A percentile compares a stretch with the other conserved stretches of the same genome.
Conservation (phyloP, 2,797 vertebrate genomes). For the Heliangelus exortis region DNA sequence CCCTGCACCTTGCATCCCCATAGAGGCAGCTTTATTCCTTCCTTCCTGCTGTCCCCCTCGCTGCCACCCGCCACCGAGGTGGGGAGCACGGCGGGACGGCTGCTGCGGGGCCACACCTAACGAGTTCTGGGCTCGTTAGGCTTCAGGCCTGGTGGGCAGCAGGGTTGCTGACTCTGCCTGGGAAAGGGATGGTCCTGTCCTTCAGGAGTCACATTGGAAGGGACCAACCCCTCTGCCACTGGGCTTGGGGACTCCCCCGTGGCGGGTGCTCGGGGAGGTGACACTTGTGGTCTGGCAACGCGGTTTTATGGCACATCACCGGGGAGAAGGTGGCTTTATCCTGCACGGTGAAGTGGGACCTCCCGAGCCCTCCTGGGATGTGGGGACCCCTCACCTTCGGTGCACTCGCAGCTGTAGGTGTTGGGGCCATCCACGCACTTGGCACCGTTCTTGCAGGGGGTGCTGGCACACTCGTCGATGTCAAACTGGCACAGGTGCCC, state of each 20-base stretch:
- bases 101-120: constrained; percentile 33
- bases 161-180: fast-evolving
- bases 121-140: not conserved
- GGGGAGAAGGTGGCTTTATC: not conserved
- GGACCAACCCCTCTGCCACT: fast-evolving
- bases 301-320: not conserved
- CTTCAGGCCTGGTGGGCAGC: not conserved
- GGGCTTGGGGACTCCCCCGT: fast-evolving
- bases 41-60: constrained; percentile 47
- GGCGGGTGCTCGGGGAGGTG: not conserved
- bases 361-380: fast-evolving
- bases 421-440: constrained; percentile 94
- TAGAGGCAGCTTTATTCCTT: constrained; percentile 69
- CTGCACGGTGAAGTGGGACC: fast-evolving
- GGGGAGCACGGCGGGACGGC: not conserved
- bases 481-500: constrained; percentile 92
- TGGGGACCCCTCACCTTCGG: constrained; percentile 85
- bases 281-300: fast-evolving
- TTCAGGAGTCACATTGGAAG: not conserved
- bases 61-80: not conserved
- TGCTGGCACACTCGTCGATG: constrained; percentile 95
- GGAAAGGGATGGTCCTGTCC: not conserved
- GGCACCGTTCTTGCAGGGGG: constrained; percentile 94
- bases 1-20: constrained; percentile 57
- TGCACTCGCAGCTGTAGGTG: constrained; percentile 93